These are phyloP conservation scores for Conistra vaccinii DNA, from an alignment of 2,888 invertebrate species.

Conservation along the genomic window DNA sequence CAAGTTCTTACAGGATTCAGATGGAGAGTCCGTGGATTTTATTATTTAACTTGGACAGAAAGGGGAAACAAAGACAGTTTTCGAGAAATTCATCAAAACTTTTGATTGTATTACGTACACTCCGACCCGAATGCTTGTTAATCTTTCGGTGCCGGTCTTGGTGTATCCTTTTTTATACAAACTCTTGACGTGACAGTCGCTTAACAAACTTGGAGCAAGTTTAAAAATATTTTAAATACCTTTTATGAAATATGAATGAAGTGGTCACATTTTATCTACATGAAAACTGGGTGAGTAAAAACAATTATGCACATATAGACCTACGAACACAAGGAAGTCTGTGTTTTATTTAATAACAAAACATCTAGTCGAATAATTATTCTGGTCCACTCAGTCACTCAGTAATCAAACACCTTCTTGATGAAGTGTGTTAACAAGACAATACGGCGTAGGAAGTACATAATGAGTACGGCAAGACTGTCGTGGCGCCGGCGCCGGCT, in stretches of 20 bases:
- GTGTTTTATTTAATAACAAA: constrained; percentile 3
- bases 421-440: constrained; percentile 35
- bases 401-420: constrained; percentile 21
- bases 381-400: constrained; percentile 6
- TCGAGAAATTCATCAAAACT: constrained; percentile 89
- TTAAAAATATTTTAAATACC: constrained; percentile 29
- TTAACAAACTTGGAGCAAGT: constrained; percentile 62
- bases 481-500: constrained; percentile 44
- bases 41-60: constrained; percentile 86
- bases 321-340: not conserved
- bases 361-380: not conserved
- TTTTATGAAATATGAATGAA: constrained; percentile 25
- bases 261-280: not conserved
- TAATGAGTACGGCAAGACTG: constrained; percentile 46
- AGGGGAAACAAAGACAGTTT: constrained; percentile 88
- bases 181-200: constrained; percentile 67
- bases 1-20: constrained; percentile 75
- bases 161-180: constrained; percentile 71
- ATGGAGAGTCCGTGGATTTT: constrained; percentile 80
- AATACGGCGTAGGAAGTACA: constrained; percentile 40
- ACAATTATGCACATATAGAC: not conserved
- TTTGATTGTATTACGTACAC: constrained; percentile 88
- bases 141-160: constrained; percentile 78
- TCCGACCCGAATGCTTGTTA: constrained; percentile 81
- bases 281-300: not conserved